phyloP scores from a whole-genome alignment of 2,113 vertebrate genomes.

The Strix aluco region DNA sequence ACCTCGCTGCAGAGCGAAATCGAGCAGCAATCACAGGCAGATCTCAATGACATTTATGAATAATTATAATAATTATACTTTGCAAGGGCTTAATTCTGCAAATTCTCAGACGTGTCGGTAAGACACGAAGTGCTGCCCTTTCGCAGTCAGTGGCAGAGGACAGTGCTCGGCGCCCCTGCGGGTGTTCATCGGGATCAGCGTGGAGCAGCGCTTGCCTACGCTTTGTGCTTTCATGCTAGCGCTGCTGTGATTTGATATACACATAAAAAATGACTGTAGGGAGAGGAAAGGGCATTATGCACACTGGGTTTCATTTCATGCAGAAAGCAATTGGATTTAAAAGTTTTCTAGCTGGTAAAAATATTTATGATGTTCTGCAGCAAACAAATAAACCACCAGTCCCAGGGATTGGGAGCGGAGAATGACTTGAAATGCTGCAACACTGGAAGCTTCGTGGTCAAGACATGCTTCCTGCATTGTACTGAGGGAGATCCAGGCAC shows the following conservation, averaged over 20 bases:
- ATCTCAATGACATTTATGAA: background rate
- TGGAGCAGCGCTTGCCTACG: rapidly evolving
- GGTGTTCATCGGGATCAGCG: rapidly evolving
- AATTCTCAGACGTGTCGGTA: background rate
- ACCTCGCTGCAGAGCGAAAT: background rate
- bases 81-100: background rate
- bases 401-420: background rate
- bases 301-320: background rate
- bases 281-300: background rate
- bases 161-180: rapidly evolving
- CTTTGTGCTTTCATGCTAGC: background rate
- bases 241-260: background rate
- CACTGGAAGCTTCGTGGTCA: rapidly evolving
- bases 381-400: background rate
- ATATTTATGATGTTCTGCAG: background rate
- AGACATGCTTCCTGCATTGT: background rate
- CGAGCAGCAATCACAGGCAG: background rate
- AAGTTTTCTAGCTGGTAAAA: background rate
- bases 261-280: background rate
- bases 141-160: background rate
- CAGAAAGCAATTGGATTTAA: background rate
- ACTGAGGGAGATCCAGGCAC: rapidly evolving
- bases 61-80: conserved; percentile 21
- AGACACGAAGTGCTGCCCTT: background rate
- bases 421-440: background rate